Evolutionary conservation across 2,113 vertebrate genomes (phyloP).

Genomic region (Acanthochromis polyacanthus): DNA sequence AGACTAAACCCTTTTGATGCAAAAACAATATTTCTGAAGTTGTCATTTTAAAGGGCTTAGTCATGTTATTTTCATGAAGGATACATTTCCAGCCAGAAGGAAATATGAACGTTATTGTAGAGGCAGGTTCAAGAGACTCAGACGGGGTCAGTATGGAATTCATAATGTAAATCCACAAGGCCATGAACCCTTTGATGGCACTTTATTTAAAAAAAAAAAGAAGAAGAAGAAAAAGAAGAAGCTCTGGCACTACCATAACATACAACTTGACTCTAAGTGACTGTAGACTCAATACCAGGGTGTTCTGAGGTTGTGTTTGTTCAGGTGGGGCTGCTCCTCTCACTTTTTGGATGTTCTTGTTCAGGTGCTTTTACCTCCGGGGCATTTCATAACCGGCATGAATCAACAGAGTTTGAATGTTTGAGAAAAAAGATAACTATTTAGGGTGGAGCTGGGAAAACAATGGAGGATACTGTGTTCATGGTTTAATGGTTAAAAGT

Average conservation of each 20-base stretch:
- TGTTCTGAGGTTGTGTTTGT: conserved; percentile 31
- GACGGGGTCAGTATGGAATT: conserved; percentile 54
- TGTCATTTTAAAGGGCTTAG: conserved; percentile 62
- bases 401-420: conserved; percentile 5
- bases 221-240: conserved; percentile 17
- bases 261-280: neutral
- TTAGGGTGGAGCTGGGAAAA: neutral
- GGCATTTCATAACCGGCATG: conserved; percentile 8
- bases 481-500: no score
- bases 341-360: conserved; percentile 5
- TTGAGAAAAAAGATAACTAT: neutral
- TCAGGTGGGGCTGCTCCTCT: conserved; percentile 4
- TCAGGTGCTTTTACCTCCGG: conserved; percentile 18
- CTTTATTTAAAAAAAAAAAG: conserved; percentile 34
- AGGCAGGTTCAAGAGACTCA: conserved; percentile 31
- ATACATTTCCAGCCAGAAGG: conserved; percentile 26
- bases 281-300: conserved; percentile 4
- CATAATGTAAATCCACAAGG: conserved; percentile 44
- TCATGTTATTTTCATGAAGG: conserved; percentile 34
- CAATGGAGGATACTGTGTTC: conserved; percentile 9
- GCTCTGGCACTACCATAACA: neutral
- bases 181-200: neutral
- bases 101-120: conserved; percentile 44
- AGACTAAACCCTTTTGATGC: conserved; percentile 17
- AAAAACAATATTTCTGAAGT: conserved; percentile 30